Conservation (phyloP, 2,113 vertebrate genomes). For the Tricholaema leucomelas region DNA sequence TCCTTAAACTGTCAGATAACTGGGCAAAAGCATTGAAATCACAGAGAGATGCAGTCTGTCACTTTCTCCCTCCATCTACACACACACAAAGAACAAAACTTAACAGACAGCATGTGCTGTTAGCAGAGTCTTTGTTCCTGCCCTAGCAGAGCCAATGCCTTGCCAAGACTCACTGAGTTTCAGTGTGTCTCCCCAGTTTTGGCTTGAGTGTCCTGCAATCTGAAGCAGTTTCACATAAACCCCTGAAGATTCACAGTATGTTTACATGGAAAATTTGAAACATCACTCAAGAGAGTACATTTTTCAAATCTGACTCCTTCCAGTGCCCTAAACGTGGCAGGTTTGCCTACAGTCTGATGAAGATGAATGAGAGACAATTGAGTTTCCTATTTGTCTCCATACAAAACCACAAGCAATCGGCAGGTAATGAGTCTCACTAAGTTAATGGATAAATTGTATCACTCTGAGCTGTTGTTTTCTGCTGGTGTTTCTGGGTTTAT, state of each 20-base stretch:
- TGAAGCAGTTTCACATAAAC: constrained; percentile 19
- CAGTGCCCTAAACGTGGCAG: constrained; percentile 18
- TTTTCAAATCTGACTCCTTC: constrained; percentile 24
- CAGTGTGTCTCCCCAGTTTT: constrained; percentile 23
- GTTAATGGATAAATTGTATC: neutral
- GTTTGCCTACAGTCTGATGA: constrained; percentile 25
- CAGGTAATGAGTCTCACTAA: neutral
- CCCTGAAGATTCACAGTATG: constrained; percentile 15
- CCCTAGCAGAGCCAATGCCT: neutral
- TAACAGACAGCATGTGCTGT: constrained; percentile 64
- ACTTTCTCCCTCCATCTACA: neutral
- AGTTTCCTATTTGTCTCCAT: neutral
- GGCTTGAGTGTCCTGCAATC: neutral
- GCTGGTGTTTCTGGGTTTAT: neutral
- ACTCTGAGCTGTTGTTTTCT: neutral
- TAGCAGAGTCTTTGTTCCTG: constrained; percentile 34
- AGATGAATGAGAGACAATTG: neutral
- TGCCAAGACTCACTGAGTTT: constrained; percentile 47
- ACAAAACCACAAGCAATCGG: neutral
- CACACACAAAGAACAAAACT: constrained; percentile 39
- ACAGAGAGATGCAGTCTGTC: neutral
- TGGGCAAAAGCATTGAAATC: neutral
- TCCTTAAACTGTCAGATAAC: neutral
- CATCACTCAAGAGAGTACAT: neutral
- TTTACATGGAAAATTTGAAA: constrained; percentile 38